These are phyloP conservation scores for Ictalurus furcatus DNA, from an alignment of 2,113 vertebrate species.

Conservation along the genomic window DNA sequence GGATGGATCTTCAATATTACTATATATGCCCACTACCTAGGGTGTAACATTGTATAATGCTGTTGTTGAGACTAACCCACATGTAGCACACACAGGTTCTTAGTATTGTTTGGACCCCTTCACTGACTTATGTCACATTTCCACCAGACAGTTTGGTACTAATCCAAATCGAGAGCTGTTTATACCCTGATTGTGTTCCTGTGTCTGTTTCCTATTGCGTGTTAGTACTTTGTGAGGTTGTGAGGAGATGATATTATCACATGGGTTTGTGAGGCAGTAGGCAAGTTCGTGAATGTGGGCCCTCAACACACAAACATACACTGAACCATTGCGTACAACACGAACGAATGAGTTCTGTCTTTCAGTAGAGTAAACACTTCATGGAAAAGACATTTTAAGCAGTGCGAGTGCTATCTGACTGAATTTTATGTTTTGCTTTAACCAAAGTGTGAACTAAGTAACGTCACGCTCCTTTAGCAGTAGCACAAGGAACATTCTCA, in stretches of 20 bases:
- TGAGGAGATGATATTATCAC: not conserved
- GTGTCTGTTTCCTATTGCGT: not conserved
- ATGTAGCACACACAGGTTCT: not conserved
- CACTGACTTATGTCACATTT: not conserved
- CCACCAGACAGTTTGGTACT: not conserved
- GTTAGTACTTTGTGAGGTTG: not conserved
- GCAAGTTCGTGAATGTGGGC: not conserved
- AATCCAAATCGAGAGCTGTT: not conserved
- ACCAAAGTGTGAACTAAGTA: not conserved
- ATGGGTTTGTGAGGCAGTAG: not conserved
- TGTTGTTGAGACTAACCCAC: not conserved
- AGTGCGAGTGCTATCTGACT: not conserved
- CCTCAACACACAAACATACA: not conserved
- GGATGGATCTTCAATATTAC: not conserved
- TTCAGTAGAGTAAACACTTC: not conserved
- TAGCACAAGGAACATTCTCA: not conserved
- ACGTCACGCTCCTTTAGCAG: not conserved
- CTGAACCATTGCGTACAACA: not conserved
- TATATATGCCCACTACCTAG: not conserved
- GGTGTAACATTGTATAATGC: not conserved
- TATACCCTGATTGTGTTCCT: not conserved
- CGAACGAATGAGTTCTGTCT: too few relatives aligned
- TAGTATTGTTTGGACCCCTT: not conserved
- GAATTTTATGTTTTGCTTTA: not conserved
- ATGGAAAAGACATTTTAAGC: not conserved